These are phyloP conservation scores for Bellardia bayeri DNA, from an alignment of 2,888 invertebrate species.

Conservation along the genomic window DNA sequence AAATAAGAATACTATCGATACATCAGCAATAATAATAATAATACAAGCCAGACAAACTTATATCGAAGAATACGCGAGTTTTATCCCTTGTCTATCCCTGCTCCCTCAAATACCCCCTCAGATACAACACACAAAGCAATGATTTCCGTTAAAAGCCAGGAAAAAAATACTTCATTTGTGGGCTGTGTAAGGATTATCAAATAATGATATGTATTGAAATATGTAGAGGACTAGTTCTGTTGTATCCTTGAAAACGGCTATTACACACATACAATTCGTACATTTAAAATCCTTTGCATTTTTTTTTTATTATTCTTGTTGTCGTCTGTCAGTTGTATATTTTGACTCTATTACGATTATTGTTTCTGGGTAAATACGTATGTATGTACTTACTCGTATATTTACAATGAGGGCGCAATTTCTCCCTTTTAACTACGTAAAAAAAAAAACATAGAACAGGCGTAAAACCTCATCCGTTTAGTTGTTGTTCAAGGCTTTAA, in stretches of 20 bases:
- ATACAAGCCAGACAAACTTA: constrained; percentile 15
- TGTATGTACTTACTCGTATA: neutral
- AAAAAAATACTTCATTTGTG: constrained; percentile 34
- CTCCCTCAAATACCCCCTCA: neutral
- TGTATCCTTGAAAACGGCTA: constrained; percentile 1
- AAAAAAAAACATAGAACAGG: constrained; percentile 56
- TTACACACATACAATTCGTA: constrained; percentile 16
- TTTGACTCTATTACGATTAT: constrained; percentile 69
- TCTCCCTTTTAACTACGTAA: constrained; percentile 9
- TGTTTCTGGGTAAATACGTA: constrained; percentile 60
- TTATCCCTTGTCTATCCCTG: neutral
- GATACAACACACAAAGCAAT: constrained; percentile 21
- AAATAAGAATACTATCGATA: constrained; percentile 58
- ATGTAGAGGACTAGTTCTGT: neutral
- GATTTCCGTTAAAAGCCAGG: constrained; percentile 14
- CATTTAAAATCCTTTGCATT: constrained; percentile 19
- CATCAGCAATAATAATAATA: constrained; percentile 33
- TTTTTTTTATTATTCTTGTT: constrained; percentile 27
- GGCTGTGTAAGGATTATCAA: constrained; percentile 64
- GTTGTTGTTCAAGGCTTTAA: constrained; percentile 28
- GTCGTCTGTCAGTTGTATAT: constrained; percentile 56
- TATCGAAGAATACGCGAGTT: neutral
- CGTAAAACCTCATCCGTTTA: constrained; percentile 71
- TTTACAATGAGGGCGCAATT: constrained; percentile 45
- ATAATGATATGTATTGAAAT: constrained; percentile 54